These are phyloP conservation scores for Odocoileus hemionus DNA, from an alignment of 2,113 vertebrate genomes.

Conservation along the genomic window DNA sequence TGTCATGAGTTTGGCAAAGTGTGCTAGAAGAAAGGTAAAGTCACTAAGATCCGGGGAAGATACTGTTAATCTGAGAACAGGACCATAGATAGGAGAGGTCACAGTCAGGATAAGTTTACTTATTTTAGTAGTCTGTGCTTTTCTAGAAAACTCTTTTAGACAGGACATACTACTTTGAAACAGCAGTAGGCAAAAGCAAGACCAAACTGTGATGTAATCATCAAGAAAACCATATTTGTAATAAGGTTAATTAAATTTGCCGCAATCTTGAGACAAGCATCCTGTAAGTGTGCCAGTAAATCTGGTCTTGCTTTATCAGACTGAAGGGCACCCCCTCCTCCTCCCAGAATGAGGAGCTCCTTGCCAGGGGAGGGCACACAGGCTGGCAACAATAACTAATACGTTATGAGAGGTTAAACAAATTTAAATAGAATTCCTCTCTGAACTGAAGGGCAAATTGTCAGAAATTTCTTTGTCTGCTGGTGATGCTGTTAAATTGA, in stretches of 20 bases:
- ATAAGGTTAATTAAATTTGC: conserved; percentile 85
- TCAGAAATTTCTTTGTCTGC: conserved; percentile 80
- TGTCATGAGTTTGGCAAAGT: not conserved
- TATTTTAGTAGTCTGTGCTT: conserved; percentile 67
- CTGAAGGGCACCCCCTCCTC: conserved; percentile 68
- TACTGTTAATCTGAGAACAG: not conserved
- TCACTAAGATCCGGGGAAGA: not conserved
- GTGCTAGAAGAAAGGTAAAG: not conserved
- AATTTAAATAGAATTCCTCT: conserved; percentile 81
- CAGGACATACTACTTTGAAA: conserved; percentile 76
- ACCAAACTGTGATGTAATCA: conserved; percentile 81
- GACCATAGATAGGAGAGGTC: conserved; percentile 8
- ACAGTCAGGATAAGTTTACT: conserved; percentile 48
- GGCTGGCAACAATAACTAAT: conserved; percentile 78
- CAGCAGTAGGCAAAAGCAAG: conserved; percentile 71
- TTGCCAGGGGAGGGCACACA: conserved; percentile 72
- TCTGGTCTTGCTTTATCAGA: conserved; percentile 79
- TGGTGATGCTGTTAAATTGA: conserved; percentile 80
- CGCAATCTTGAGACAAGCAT: conserved; percentile 77
- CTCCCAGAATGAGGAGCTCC: conserved; percentile 61
- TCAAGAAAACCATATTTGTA: conserved; percentile 82
- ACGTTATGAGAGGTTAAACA: conserved; percentile 78
- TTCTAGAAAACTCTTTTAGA: conserved; percentile 75
- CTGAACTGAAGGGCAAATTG: conserved; percentile 80
- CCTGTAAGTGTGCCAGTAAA: conserved; percentile 79